Base-by-base conservation (phyloP, 2,113 vertebrate species). In the Peromyscus leucopus region DNA sequence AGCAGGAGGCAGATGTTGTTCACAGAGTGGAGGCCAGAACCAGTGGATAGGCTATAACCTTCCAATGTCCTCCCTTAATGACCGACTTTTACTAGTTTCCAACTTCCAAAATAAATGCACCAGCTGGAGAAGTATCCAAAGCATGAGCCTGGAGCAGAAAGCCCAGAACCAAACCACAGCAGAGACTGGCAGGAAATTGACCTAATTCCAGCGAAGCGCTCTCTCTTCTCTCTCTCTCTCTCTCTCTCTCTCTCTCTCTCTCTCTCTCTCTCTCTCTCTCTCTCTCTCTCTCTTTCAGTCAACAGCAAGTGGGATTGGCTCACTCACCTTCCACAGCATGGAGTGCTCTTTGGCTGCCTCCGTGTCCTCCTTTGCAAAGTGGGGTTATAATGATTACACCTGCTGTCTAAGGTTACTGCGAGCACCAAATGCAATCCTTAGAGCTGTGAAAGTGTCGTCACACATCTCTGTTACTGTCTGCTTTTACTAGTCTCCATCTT, bases 181-280 rank as follows among this genome's bases (percentile, higher is more conserved):
- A 31, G 3, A 16, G 17, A 16, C 42, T 87, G 36, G 36, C 21
- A 19, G 57, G 6, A 1, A 28, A 1, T 10, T 28, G 7, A 0
- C 15, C 55, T 36, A 59, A 22, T 36, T 33, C 31, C 36, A 36
- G 8, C 9, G 28, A 72, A 39, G 13, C 0, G 6, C 57, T 80
- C 76, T 79, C 59, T 80, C 76, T 79, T 79, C 59, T 80, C 76
- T 79, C 76, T 79, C 57, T 80, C 76, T 79, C 9, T 80, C 76
- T 79, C 57, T 80, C 76, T 79, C 57, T 80, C 76, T 79, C 57
- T 80, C 76, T 79, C 57, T 80, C 76, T 79, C 57, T 80, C 76
- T 79, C n/a, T 80, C 76, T 79, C 57, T 80, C 76, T 79, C 57
- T 80, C 76, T 79, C 57, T 80, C 76, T 79, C 57, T 80, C 76